Percentiles rank a stretch among this genome's conserved stretches.
Conservation (phyloP, 2,797 vertebrate genomes). For the Melanotaenia maccullochi region DNA sequence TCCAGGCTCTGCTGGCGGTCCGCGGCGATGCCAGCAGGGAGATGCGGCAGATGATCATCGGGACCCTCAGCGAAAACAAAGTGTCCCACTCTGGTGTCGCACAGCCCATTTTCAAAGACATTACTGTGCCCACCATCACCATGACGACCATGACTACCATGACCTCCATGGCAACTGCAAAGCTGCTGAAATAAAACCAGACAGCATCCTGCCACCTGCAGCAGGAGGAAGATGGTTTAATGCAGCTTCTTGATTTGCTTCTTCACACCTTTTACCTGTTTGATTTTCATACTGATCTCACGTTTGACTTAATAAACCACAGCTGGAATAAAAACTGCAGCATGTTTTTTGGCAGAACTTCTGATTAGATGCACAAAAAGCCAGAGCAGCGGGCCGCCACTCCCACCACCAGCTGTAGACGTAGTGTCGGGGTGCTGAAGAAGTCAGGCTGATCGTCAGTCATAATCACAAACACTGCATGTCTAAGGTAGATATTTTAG, state of each 20-base stretch:
- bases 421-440: too few species aligned
- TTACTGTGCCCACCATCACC: slow-evolving; percentile 88
- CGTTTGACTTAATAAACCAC: slow-evolving; percentile 8
- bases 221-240: background rate
- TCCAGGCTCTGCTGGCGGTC: slow-evolving; percentile 90
- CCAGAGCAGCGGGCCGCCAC: too few species aligned
- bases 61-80: slow-evolving; percentile 92
- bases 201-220: background rate
- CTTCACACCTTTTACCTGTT: background rate
- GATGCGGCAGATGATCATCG: slow-evolving; percentile 96
- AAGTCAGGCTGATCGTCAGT: too few species aligned
- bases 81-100: slow-evolving; percentile 80
- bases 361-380: too few species aligned
- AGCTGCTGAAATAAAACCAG: slow-evolving; percentile 89
- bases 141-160: slow-evolving; percentile 91
- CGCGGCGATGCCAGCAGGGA: slow-evolving; percentile 94
- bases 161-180: slow-evolving; percentile 88
- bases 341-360: too few species aligned
- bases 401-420: too few species aligned
- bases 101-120: slow-evolving; percentile 93
- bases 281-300: slow-evolving; percentile 9
- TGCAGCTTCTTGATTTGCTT: too few species aligned
- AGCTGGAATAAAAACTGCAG: background rate
- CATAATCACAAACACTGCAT: too few species aligned
- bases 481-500: too few species aligned